Evolutionary conservation across 2,888 invertebrate genomes (phyloP), one percentile per base, ranked within the genome.

Genomic region (Peribatodes rhomboidaria): DNA sequence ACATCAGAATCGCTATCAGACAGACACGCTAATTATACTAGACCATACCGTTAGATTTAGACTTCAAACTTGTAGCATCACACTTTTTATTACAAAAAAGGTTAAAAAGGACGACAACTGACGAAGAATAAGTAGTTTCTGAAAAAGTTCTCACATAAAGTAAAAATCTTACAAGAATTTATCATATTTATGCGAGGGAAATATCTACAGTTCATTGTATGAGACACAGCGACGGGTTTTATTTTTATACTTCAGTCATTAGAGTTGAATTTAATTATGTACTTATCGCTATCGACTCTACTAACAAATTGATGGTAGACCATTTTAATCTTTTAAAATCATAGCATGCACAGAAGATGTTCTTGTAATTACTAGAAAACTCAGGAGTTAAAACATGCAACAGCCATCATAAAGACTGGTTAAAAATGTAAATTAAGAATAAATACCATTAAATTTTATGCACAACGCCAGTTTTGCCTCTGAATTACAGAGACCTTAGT

Each of bases 81-180:
- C n/a, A n/a, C n/a, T n/a, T n/a, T n/a, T n/a, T n/a, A n/a, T n/a
- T n/a, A n/a, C n/a, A n/a, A n/a, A n/a, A n/a, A n/a, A n/a, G n/a
- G n/a, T n/a, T n/a, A n/a, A n/a, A n/a, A n/a, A n/a, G n/a, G n/a
- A n/a, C n/a, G n/a, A n/a, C n/a, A n/a, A 37, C 13, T 16, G 1
- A 18, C 20, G 11, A 42, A 42, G 9, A 42, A 42, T 18, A 18
- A 42, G 18, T 18, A 18, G 10, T 42, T 11, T 33, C 10, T 41
- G 47, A 61, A 66, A 71, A 72, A 66, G 64, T 75, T 71, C 71
- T 53, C 65, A 68, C 71, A 68, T 69, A 75, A 73, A 69, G 68
- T 67, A 63, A 42, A 60, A 56, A 10, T 46, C 46, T 33, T 53
- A 14, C 11, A 10, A 39, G 31, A 41, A 54, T 31, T 18, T 54